Base-by-base conservation (phyloP, 2,113 vertebrate genomes). In the Sminthopsis crassicaudata region DNA sequence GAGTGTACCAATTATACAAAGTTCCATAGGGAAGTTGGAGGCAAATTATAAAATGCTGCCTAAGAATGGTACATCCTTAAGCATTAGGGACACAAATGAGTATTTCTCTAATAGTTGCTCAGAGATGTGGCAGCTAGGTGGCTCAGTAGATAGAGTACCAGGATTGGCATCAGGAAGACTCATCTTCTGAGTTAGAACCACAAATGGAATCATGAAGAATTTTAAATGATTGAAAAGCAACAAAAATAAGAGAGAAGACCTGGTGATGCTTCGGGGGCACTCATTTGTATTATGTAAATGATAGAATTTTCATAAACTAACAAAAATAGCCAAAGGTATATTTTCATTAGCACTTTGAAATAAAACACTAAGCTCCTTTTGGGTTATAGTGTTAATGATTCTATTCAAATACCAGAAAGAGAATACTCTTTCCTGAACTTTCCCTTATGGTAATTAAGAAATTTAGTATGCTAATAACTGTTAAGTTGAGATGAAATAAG, bases 271-370 rank as follows among this genome's bases (percentile, higher is more conserved):
- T 94, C 84, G 76, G 48, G 94, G 52, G 50, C 91, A 22, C 42
- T 93, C 46, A 90, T 96, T 92, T 96, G 48, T 96, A 90, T 96
- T 42, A 52, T 54, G 27, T 42, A 50, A 96, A 95, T 92, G 94
- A 96, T 94, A 97, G 95, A 90, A 53, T 93, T 54, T 97, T 97
- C 94, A 93, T 52, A 91, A 94, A 96, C 96, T 93, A 95, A 94
- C 93, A 60, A n/a, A 8, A 52, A n/a, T 92, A 76, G 46, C 88
- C 90, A 92, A 96, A 2, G 54, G 52, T 94, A 95, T 88, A 52
- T 93, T 97, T 96, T 97, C 88, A 96, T 95, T 95, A 95, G 53
- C 55, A 57, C 55, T 96, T 96, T 94, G 55, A 96, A 96, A 95
- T 23, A 95, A 53, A 95, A 36, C 91, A n/a, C 90, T 92, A 57